Conservation (phyloP, 2,113 vertebrate genomes). For the Triplophysa siluroides region DNA sequence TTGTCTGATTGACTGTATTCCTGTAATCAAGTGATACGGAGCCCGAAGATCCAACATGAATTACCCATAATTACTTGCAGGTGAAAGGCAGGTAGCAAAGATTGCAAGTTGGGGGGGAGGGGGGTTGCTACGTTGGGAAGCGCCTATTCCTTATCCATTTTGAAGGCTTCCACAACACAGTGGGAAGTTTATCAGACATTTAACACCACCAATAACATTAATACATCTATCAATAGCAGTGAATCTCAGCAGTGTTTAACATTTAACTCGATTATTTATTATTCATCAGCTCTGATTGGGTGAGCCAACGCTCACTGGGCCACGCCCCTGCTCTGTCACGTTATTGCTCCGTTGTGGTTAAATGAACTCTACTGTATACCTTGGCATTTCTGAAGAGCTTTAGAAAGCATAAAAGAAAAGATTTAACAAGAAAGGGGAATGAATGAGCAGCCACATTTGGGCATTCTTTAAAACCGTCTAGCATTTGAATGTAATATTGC, state of each 20-base stretch:
- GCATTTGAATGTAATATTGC: conserved; percentile 1
- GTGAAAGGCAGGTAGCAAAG: background rate
- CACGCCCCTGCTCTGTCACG: background rate
- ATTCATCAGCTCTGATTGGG: too few relatives aligned
- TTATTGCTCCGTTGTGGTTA: background rate
- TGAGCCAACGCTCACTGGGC: too few relatives aligned
- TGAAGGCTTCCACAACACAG: too few relatives aligned
- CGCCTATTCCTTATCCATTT: background rate
- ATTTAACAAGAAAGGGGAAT: background rate
- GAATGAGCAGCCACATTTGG: background rate
- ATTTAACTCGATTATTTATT: too few relatives aligned
- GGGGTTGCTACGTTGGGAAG: too few relatives aligned
- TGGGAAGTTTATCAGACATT: too few relatives aligned
- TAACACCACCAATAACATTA: too few relatives aligned
- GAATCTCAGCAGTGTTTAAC: too few relatives aligned
- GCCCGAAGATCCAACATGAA: background rate
- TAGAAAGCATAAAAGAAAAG: background rate
- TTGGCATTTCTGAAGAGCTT: background rate
- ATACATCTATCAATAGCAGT: too few relatives aligned
- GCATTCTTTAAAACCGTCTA: conserved; percentile 18
- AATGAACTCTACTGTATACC: background rate
- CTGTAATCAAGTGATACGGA: background rate
- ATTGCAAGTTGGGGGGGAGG: background rate
- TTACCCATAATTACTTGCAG: background rate
- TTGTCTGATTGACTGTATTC: conserved; percentile 23